A percentile compares a stretch with the other conserved stretches of the same genome.
phyloP scores from a whole-genome alignment of 53 echinoderm and acorn worm genomes.

The Patiria pectinifera region DNA sequence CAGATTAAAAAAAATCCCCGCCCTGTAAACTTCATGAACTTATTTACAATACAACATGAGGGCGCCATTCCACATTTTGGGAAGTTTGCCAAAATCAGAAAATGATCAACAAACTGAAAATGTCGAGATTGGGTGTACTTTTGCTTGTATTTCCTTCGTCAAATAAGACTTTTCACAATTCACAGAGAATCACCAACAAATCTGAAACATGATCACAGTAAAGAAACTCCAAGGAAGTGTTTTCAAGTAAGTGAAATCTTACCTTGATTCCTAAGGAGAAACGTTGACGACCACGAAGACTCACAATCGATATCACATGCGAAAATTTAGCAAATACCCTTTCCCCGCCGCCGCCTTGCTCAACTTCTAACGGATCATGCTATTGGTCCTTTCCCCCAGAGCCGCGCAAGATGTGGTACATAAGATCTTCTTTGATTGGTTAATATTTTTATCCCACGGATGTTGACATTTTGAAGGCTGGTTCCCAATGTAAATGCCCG shows the following conservation, averaged over 20 bases:
- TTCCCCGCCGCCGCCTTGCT: neutral
- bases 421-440: conserved; percentile 28
- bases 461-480: conserved; percentile 18
- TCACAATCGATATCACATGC: neutral
- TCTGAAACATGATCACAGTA: neutral
- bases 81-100: neutral
- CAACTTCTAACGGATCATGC: neutral
- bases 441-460: neutral
- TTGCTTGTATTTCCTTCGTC: neutral
- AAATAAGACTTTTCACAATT: neutral
- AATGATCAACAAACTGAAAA: neutral
- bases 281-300: neutral
- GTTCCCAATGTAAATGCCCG: neutral
- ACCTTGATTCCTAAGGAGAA: neutral
- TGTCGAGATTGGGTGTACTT: neutral
- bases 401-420: neutral
- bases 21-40: too few species aligned
- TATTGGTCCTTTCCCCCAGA: conserved; percentile 9
- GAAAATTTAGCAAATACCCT: neutral
- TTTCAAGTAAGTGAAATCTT: neutral
- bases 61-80: conserved; percentile 32
- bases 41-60: neutral
- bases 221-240: neutral
- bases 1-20: too few species aligned
- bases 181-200: neutral